Percentiles rank a stretch among this genome's conserved stretches.
Conservation (phyloP, 2,797 vertebrate species). For the Uromys caudimaculatus region DNA sequence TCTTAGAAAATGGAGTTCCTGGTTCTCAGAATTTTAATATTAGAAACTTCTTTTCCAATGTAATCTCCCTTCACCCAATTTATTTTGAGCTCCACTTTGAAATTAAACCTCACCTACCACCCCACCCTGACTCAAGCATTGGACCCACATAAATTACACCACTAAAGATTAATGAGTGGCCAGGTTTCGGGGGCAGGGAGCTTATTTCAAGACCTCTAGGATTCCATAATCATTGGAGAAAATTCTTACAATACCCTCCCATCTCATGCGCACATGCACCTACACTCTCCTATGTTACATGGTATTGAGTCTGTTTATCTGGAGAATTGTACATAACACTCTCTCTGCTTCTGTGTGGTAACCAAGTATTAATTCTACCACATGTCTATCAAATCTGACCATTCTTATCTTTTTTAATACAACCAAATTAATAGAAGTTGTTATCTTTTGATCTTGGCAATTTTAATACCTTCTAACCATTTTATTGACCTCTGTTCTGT, state of each 20-base stretch:
- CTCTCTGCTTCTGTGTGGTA: neutral
- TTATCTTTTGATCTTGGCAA: neutral
- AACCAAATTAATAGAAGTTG: neutral
- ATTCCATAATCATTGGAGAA: neutral
- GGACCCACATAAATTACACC: neutral
- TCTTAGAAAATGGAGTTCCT: too few species aligned
- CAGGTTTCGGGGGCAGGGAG: rapidly evolving
- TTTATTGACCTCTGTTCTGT: neutral
- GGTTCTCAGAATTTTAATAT: too few species aligned
- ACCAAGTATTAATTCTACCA: neutral
- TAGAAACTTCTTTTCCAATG: neutral
- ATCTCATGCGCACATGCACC: neutral
- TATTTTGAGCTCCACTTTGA: neutral
- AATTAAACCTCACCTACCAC: neutral
- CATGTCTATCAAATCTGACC: neutral
- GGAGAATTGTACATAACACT: neutral
- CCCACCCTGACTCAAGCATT: neutral
- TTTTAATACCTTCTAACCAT: neutral
- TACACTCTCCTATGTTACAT: neutral
- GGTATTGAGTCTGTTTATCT: neutral
- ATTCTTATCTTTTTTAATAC: neutral
- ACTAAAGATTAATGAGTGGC: neutral
- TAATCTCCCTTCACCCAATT: neutral
- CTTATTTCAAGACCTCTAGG: neutral
- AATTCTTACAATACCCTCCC: neutral